Percentiles rank a stretch among this genome's conserved stretches.
These are phyloP conservation scores for Ambastaia sidthimunki DNA, from an alignment of 2,797 vertebrate species.

Conservation along the genomic window DNA sequence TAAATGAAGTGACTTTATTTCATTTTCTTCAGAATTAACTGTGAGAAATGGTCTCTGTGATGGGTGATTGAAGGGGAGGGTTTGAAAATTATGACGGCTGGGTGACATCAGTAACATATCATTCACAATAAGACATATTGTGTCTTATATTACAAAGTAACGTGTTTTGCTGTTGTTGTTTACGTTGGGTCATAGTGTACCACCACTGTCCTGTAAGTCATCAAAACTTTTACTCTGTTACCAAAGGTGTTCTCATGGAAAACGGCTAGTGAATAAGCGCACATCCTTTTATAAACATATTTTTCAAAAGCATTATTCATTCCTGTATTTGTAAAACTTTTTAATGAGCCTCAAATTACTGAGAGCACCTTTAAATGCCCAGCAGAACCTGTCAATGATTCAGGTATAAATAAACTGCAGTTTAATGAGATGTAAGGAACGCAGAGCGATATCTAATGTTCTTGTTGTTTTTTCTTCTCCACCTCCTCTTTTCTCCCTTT, in stretches of 20 bases:
- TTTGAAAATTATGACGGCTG: too few species aligned
- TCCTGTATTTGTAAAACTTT: background rate
- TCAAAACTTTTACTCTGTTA: background rate
- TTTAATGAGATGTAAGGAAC: conserved; percentile 54
- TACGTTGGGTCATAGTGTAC: background rate
- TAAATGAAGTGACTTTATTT: too few species aligned
- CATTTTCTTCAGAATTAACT: too few species aligned
- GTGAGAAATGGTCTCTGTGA: too few species aligned
- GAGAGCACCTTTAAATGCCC: background rate
- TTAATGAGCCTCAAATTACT: background rate
- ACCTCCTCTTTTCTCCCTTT: conserved; percentile 5
- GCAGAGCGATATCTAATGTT: conserved; percentile 63
- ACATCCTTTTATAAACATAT: background rate
- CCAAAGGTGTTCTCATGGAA: background rate
- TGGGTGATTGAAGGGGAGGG: too few species aligned
- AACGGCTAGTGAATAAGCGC: background rate
- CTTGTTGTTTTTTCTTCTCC: conserved; percentile 48
- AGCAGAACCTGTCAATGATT: background rate
- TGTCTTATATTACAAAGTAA: too few species aligned
- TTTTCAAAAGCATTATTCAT: background rate
- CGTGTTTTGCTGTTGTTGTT: too few species aligned
- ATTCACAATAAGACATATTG: too few species aligned
- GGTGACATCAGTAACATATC: too few species aligned
- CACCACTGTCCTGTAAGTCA: background rate
- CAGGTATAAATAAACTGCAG: conserved; percentile 5